Percentiles rank a stretch among this genome's conserved stretches.
Evolutionary conservation across 2,888 invertebrate genomes (phyloP).

Genomic region (Zaprionus obscuricornis): DNA sequence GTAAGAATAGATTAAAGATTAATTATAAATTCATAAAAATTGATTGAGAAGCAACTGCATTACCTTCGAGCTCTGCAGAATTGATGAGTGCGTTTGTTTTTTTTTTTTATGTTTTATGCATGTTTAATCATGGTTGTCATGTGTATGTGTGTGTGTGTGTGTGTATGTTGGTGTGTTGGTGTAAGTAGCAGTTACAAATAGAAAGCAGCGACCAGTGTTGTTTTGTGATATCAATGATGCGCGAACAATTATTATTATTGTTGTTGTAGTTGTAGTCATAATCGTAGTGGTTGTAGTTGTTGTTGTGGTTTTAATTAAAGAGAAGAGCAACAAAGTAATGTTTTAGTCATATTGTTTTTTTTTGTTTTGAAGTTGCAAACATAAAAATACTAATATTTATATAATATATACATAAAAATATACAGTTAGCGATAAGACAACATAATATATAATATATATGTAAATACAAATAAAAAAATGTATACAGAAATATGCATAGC

Average conservation of each 20-base stretch:
- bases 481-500: conserved; percentile 8
- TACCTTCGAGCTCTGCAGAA: conserved; percentile 80
- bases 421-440: no score
- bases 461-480: conserved; percentile 7
- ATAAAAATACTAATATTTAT: no score
- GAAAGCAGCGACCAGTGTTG: conserved; percentile 42
- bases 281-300: conserved; percentile 27
- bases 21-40: neutral
- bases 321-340: conserved; percentile 47
- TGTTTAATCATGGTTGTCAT: no score
- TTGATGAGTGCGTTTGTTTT: conserved; percentile 31
- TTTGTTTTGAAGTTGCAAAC: no score
- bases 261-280: conserved; percentile 27
- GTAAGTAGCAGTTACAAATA: conserved; percentile 41
- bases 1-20: conserved; percentile 18
- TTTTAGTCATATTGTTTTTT: conserved; percentile 38
- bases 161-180: conserved; percentile 15
- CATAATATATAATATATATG: no score
- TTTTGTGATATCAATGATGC: conserved; percentile 41
- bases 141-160: conserved; percentile 11
- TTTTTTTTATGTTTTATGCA: conserved; percentile 11
- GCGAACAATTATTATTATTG: conserved; percentile 49
- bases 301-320: conserved; percentile 31
- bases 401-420: no score
- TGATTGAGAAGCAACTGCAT: conserved; percentile 25